phyloP scores from a whole-genome alignment of 1,140 invertebrate species.

The Delia radicum region DNA sequence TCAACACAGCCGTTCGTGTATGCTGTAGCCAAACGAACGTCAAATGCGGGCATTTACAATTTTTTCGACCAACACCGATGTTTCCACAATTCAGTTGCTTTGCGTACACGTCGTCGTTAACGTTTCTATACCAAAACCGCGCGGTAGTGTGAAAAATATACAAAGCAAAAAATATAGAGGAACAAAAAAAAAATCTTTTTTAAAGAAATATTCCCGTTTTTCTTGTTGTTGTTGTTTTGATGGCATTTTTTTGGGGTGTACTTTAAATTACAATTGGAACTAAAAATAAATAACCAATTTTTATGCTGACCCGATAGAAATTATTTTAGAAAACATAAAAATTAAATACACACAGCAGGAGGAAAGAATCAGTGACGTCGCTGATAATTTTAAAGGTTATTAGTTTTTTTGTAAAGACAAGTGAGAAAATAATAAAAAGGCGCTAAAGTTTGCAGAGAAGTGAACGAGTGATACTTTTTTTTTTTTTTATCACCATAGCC shows the following conservation, averaged over 20 bases:
- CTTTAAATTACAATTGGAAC: not conserved
- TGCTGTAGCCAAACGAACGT: slow-evolving; percentile 17
- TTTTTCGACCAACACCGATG: not conserved
- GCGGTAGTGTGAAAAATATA: slow-evolving; percentile 1
- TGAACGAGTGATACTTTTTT: not conserved
- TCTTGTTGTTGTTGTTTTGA: not conserved
- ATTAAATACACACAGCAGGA: not conserved
- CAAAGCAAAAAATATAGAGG: no score
- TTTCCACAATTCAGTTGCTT: slow-evolving; percentile 5
- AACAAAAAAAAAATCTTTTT: no score
- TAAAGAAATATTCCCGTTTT: slow-evolving; percentile 6
- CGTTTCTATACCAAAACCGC: not conserved
- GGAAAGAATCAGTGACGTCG: slow-evolving; percentile 35
- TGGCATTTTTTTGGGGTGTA: not conserved
- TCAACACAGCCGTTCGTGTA: slow-evolving; percentile 19
- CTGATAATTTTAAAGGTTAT: slow-evolving; percentile 28
- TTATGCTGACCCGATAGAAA: not conserved
- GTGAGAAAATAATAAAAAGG: slow-evolving; percentile 1
- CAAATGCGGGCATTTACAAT: not conserved
- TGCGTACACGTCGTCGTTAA: slow-evolving; percentile 20
- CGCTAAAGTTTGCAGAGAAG: slow-evolving; percentile 12
- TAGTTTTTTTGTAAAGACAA: not conserved
- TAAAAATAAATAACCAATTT: not conserved
- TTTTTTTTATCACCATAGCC: not conserved
- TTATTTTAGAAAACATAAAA: not conserved